Evolutionary conservation across 2,888 invertebrate genomes (phyloP).

Genomic region (Melanargia galathea): DNA sequence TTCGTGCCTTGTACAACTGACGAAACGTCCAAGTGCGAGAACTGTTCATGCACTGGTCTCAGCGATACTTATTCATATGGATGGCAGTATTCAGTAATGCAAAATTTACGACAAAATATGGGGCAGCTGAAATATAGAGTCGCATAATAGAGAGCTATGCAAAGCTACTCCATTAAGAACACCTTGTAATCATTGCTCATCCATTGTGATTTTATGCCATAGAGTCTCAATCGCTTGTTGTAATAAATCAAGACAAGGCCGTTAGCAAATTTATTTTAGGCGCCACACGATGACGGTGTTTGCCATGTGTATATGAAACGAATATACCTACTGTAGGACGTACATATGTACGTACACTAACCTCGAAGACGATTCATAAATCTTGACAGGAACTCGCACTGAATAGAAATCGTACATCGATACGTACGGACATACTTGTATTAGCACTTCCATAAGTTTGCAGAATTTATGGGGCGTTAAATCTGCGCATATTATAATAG

Average conservation of each 20-base stretch:
- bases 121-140: too few relatives aligned
- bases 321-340: slow-evolving; percentile 5
- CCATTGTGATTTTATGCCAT: slow-evolving; percentile 7
- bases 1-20: too few relatives aligned
- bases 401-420: slow-evolving; percentile 37
- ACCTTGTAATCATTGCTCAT: too few relatives aligned
- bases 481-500: slow-evolving; percentile 2
- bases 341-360: slow-evolving; percentile 25
- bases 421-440: slow-evolving; percentile 19
- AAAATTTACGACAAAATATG: too few relatives aligned
- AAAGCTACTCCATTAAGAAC: too few relatives aligned
- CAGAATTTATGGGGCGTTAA: slow-evolving; percentile 15
- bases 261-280: slow-evolving; percentile 19
- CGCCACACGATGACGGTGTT: slow-evolving; percentile 21
- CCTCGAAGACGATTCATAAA: slow-evolving; percentile 41
- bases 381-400: slow-evolving; percentile 38
- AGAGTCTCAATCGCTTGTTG: neutral
- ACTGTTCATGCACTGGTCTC: too few relatives aligned
- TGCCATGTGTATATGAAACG: slow-evolving; percentile 33
- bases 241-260: slow-evolving; percentile 15
- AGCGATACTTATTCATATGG: too few relatives aligned
- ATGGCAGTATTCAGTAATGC: too few relatives aligned
- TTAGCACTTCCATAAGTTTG: slow-evolving; percentile 21
- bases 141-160: too few relatives aligned
- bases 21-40: too few relatives aligned